Evolutionary conservation across 1,140 invertebrate genomes (phyloP), one percentile per base, ranked within the genome.

Genomic region (Sweltsa coloradensis): DNA sequence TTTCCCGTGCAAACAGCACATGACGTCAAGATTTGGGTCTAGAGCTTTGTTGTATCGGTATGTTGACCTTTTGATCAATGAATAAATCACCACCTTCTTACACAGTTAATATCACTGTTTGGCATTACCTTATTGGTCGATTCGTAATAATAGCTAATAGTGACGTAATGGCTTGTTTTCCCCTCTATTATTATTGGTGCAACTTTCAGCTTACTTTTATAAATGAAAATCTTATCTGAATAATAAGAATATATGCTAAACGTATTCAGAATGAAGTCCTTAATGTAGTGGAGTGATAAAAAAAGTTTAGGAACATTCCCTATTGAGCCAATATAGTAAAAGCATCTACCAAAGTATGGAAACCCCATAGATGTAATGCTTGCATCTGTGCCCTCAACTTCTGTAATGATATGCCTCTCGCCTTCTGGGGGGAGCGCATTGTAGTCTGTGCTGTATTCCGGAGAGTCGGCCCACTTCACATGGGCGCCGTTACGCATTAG

Each of bases 331-430:
- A 40, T 40, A 31, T 9, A 31, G 14, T 9, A 31, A 31, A 31
- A 31, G 14, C 43, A 65, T 66, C 63, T 68, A 85, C 84, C 68
- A 61, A 91, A 78, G 68, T 90, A 76, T 45, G 67, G 59, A 66
- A 91, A 90, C 50, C 87, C 88, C 63, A 79, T 68, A 60, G 80
- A 68, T 66, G 80, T 86, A 49, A 91, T 79, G 41, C 76, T 76
- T 25, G 86, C 80, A 55, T 85, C 71, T 13, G 80, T 74, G 4
- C 77, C 87, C 73, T 89, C 79, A 51, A 91, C 77, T 63, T 76
- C 79, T 59, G 79, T 63, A 27, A 90, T 73, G 39, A 65, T 64
- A 55, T 72, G 61, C 55, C 29, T 59, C 53, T 54, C 72, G 67
- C 18, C 62, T 53, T 34, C 24, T 6, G 45, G 51, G 19, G 81